Evolutionary conservation across 1,140 invertebrate species (phyloP).

Genomic region (Homalodisca vitripennis): DNA sequence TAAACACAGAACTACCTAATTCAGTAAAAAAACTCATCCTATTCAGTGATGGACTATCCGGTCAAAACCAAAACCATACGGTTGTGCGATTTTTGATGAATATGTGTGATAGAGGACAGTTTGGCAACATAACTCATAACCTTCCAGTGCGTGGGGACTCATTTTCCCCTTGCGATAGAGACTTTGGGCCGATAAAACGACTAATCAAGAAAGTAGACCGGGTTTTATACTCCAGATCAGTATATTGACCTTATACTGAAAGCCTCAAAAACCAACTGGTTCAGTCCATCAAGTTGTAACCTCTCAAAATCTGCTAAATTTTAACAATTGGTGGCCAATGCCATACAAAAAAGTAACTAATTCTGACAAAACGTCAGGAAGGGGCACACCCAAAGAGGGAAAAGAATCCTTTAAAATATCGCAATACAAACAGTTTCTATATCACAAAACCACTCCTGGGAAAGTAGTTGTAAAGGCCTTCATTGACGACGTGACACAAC

Average conservation of each 20-base stretch:
- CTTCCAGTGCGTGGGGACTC: conserved; percentile 30
- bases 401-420: background rate
- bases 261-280: background rate
- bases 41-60: conserved; percentile 12
- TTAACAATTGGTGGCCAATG: background rate
- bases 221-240: background rate
- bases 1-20: conserved; percentile 27
- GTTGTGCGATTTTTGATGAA: conserved; percentile 32
- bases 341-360: background rate
- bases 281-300: background rate
- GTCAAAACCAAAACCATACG: conserved; percentile 36
- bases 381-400: background rate
- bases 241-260: background rate
- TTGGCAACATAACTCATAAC: conserved; percentile 30
- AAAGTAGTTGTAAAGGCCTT: background rate
- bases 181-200: background rate
- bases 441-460: background rate
- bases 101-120: conserved; percentile 24
- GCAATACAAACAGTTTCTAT: background rate
- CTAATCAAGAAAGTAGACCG: background rate
- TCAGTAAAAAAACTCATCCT: background rate
- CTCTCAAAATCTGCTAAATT: background rate
- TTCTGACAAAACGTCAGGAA: background rate
- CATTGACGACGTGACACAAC: background rate
- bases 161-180: conserved; percentile 8